Evolutionary conservation across 2,797 vertebrate genomes (phyloP), one percentile per base, ranked within the genome.

Genomic region (Cyprinodon diabolis): DNA sequence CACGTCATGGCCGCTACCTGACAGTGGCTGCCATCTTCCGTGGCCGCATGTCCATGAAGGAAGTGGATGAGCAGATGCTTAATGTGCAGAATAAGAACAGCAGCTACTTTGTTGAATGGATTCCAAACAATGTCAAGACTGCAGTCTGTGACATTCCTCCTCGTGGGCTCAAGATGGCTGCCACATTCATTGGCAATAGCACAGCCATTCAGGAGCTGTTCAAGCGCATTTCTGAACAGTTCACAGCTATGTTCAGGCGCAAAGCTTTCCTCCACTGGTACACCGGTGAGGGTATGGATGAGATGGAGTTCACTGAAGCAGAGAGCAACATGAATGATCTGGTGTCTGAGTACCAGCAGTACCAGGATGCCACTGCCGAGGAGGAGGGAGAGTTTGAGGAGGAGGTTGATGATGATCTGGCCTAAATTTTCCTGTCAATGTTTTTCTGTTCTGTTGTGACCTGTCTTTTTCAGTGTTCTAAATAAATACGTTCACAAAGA

Each of bases 211-310:
- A 95, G 79, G 95, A 96, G 93, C 93, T 96, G 79, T 96, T 95
- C 87, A 95, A 95, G 90, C 94, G 95, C 67, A 96, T 96, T 89
- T 97, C 96, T 0, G 96, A 98, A 94, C 96, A 97, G 94, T 96
- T 98, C 93, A 97, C 96, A 0, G 96, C 96, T 17, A 96, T 96
- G 96, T 96, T 97, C 94, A 87, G 95, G 83, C 94, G 95, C 70
- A 95, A 96, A 60, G 95, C 95, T 79, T 96, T 96, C 94, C 93
- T 96, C 57, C 95, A 96, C 23, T 96, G 95, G 95, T 96, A 96
- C 93, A 96, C 95, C 0, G 95, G 95, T 0, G 95, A 96, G 83
- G 95, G 95, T 9, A 96, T 96, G 95, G 95, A 96, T 78, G 95
- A 96, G 90, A 94, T 95, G 93, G 95, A 96, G 91, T 96, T 96